A percentile compares a stretch with the other conserved stretches of the same genome.
Evolutionary conservation across 2,888 invertebrate species (phyloP).

Genomic region (Gasteruption jaculator): DNA sequence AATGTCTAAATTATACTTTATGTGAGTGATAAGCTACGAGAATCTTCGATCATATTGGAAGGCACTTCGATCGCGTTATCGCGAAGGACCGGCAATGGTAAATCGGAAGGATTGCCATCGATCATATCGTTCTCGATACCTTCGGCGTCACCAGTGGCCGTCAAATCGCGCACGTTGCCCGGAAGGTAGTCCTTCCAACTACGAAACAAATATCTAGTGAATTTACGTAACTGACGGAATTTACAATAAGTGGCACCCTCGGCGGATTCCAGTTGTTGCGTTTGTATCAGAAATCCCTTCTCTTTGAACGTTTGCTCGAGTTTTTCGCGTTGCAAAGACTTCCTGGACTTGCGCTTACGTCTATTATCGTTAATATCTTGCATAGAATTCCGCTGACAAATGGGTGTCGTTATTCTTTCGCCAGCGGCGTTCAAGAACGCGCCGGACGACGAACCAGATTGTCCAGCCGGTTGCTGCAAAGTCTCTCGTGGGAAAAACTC

Average conservation of each 20-base stretch:
- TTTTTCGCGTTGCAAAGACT: constrained; percentile 81
- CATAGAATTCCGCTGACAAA: constrained; percentile 27
- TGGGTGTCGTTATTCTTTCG: constrained; percentile 52
- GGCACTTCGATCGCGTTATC: constrained; percentile 32
- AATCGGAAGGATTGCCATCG: constrained; percentile 25
- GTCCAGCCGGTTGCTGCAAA: constrained; percentile 57
- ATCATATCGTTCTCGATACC: constrained; percentile 9
- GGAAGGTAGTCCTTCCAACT: constrained; percentile 93
- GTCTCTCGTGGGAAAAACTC: constrained; percentile 74
- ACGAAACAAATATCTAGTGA: constrained; percentile 84
- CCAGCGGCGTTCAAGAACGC: constrained; percentile 53
- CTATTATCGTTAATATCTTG: constrained; percentile 45
- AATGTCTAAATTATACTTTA: constrained; percentile 22
- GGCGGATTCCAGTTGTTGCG: constrained; percentile 87
- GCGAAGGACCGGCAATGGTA: constrained; percentile 25
- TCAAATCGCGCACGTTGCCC: constrained; percentile 59
- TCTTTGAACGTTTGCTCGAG: constrained; percentile 89
- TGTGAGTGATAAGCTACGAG: constrained; percentile 38
- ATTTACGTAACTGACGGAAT: constrained; percentile 84
- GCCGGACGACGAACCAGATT: constrained; percentile 54
- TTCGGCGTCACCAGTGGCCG: constrained; percentile 16
- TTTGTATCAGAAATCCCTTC: constrained; percentile 88
- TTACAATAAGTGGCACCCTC: constrained; percentile 94
- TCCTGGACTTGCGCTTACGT: constrained; percentile 71
- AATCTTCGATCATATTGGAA: constrained; percentile 35